Percentiles rank a stretch among this genome's conserved stretches.
Evolutionary conservation across 2,888 invertebrate genomes (phyloP).

Genomic region (Epirrita christyi): DNA sequence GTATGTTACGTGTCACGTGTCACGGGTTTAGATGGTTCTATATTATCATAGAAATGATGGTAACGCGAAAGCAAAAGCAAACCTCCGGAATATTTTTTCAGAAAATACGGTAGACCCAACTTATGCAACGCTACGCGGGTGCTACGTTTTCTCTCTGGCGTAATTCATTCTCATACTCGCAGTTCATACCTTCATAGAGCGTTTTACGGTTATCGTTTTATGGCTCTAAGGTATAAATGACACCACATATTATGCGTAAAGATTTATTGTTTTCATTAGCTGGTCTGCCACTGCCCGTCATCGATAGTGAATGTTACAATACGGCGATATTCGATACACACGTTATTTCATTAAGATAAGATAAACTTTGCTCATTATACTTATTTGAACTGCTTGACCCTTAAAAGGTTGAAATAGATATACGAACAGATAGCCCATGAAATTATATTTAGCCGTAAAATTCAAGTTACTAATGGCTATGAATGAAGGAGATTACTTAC

Average conservation of each 20-base stretch:
- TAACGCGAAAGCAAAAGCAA: no score
- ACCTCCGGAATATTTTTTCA: no score
- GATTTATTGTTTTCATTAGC: constrained; percentile 66
- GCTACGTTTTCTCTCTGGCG: no score
- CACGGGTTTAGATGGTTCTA: no score
- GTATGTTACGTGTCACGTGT: no score
- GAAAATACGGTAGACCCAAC: no score
- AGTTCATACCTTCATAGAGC: background rate
- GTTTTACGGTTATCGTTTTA: background rate
- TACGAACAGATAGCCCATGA: constrained; percentile 12
- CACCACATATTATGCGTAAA: constrained; percentile 39
- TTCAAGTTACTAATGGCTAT: constrained; percentile 4
- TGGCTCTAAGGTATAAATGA: constrained; percentile 23
- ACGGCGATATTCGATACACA: constrained; percentile 42
- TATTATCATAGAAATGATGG: no score
- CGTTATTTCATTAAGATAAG: constrained; percentile 46
- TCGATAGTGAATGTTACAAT: constrained; percentile 51
- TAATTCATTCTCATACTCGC: no score
- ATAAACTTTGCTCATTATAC: constrained; percentile 38
- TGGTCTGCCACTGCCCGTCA: constrained; percentile 41
- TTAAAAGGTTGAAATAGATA: constrained; percentile 33
- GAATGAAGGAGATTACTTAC: constrained; percentile 13
- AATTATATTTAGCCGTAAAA: constrained; percentile 13
- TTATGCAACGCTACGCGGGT: no score
- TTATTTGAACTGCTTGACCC: constrained; percentile 36